These are phyloP conservation scores for Apolygus lucorum DNA, from an alignment of 1,140 invertebrate species.

Conservation along the genomic window DNA sequence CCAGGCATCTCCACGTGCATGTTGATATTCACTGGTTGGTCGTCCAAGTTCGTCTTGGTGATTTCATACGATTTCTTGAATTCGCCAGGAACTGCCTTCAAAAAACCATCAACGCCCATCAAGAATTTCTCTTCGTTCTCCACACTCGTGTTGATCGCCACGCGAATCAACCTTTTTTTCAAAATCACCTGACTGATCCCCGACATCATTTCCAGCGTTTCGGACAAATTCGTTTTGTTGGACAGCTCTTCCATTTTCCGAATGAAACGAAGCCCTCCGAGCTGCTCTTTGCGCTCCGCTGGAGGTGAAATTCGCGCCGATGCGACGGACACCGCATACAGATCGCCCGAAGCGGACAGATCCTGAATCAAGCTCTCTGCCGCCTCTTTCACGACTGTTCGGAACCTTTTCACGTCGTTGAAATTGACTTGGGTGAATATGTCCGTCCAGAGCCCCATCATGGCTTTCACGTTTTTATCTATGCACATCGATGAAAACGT, in stretches of 20 bases:
- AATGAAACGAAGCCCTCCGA: conserved; percentile 70
- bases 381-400: conserved; percentile 70
- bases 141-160: conserved; percentile 48
- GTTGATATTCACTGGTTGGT: conserved; percentile 41
- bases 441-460: conserved; percentile 74
- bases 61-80: background rate
- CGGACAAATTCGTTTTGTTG: conserved; percentile 51
- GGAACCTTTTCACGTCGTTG: conserved; percentile 61
- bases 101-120: background rate
- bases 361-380: conserved; percentile 68
- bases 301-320: conserved; percentile 59
- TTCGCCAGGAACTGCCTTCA: background rate
- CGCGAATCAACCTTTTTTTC: conserved; percentile 54
- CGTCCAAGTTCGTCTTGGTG: conserved; percentile 33
- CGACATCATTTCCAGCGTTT: conserved; percentile 55
- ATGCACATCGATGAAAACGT: conserved; percentile 72
- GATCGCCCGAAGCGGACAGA: conserved; percentile 70
- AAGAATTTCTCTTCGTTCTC: conserved; percentile 7
- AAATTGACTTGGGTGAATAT: conserved; percentile 63
- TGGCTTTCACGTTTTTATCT: conserved; percentile 68
- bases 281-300: conserved; percentile 52
- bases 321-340: conserved; percentile 75
- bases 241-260: conserved; percentile 67
- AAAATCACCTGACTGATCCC: conserved; percentile 55
- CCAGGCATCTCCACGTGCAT: conserved; percentile 79